Base-by-base conservation (phyloP, 2,888 invertebrate species). In the Isoperla grammatica region DNA sequence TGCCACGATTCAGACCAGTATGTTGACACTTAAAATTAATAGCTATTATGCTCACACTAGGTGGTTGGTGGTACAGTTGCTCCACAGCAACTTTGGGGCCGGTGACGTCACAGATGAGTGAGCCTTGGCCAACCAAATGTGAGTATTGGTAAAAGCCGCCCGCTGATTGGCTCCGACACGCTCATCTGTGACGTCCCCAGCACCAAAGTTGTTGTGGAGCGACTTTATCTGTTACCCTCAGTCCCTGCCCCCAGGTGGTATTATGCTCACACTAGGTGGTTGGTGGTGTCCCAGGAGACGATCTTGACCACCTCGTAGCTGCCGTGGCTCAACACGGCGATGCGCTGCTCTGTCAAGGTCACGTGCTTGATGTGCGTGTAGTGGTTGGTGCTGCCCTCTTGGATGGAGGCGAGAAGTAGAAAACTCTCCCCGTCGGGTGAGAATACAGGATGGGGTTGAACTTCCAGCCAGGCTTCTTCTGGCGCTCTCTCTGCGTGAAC, bases 361-460 rank as follows among this genome's bases (percentile, higher is more conserved):
- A 91, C 84, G 73, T 91, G 90, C 71, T 91, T 91, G 74, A 92
- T 90, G 79, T 92, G 92, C 43, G 90, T 91, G 76, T 86, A 92
- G 72, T 88, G 86, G 72, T 91, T 90, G 63, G 86, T 84, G 46
- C 85, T 87, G 49, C 90, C 90, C 71, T 92, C 92, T 70, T 90
- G 89, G 55, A 92, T 88, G 15, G 88, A 84, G 4, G 91, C 88
- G 65, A 91, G 78, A 61, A 92, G 78, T 63, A 93, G 81, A 75
- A 90, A 91, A 69, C 89, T 90, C 71, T 88, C 87, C 23, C 91
- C 90, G 70, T 91, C 90, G 61, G 86, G 84, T 1, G 90, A 86
- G 75, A 91, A 91, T 22, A 92, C 80, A 17, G 92, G 92, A 74
- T 88, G 86, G 42, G 88, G 88, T 71, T 90, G 85, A 49, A 90